Percentiles rank a stretch among this genome's conserved stretches.
phyloP scores from a whole-genome alignment of 64 coral and sea anemone genomes.

The Pocillopora verrucosa region DNA sequence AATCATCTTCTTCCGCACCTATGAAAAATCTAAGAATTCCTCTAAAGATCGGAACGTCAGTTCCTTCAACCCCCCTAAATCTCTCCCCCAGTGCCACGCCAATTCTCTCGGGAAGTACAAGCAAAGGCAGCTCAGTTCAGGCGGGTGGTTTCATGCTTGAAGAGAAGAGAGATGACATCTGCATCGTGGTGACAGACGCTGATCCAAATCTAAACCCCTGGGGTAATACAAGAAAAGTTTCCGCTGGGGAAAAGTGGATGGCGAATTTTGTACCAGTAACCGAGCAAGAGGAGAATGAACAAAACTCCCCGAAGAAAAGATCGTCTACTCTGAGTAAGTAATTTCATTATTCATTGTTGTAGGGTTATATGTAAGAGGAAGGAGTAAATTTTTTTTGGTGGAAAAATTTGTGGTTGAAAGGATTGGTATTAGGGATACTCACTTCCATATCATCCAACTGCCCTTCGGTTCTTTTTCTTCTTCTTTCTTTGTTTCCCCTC shows the following conservation, averaged over 20 bases:
- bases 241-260: background rate
- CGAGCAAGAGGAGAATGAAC: background rate
- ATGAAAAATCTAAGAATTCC: slow-evolving; percentile 3
- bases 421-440: no score
- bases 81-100: slow-evolving; percentile 1
- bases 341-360: background rate
- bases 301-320: background rate
- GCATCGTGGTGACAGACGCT: slow-evolving; percentile 50
- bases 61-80: background rate
- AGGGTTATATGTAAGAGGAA: no score
- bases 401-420: no score
- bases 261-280: slow-evolving; percentile 8
- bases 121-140: slow-evolving; percentile 7
- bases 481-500: no score
- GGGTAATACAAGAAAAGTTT: background rate
- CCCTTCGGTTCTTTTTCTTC: no score
- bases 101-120: background rate
- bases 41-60: background rate
- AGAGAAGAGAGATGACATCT: slow-evolving; percentile 43
- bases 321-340: background rate
- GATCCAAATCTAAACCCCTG: slow-evolving; percentile 1
- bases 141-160: background rate
- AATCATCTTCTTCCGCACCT: background rate
- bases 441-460: no score
- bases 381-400: no score